Evolutionary conservation across 1,140 invertebrate species (phyloP).

Genomic region (Drosophila rhopaloa): DNA sequence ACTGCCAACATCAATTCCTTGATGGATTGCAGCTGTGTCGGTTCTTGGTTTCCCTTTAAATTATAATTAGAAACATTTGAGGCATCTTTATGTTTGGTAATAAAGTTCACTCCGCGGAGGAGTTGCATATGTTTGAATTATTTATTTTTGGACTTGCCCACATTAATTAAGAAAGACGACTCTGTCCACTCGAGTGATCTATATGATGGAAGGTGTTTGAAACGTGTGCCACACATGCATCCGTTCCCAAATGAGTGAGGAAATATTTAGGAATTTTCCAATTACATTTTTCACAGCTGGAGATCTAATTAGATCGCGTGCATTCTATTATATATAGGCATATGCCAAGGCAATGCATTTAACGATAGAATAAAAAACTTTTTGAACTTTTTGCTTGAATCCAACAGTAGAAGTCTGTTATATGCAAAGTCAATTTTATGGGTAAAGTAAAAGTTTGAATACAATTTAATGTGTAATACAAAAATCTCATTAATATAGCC

Average conservation of each 20-base stretch:
- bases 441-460: too few relatives aligned
- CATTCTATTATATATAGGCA: conserved; percentile 24
- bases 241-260: conserved; percentile 38
- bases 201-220: conserved; percentile 33
- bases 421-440: not conserved
- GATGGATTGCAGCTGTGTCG: conserved; percentile 75
- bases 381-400: not conserved
- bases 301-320: conserved; percentile 57
- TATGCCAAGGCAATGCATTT: conserved; percentile 45
- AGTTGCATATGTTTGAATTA: conserved; percentile 57
- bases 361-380: conserved; percentile 16
- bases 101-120: conserved; percentile 43
- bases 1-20: conserved; percentile 41
- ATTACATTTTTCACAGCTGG: conserved; percentile 55
- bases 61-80: conserved; percentile 73
- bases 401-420: not conserved
- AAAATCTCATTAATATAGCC: too few relatives aligned
- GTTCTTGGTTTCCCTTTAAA: conserved; percentile 44
- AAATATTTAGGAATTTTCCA: conserved; percentile 46
- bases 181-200: conserved; percentile 65
- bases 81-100: conserved; percentile 48
- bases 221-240: conserved; percentile 47
- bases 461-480: too few relatives aligned
- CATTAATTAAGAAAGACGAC: conserved; percentile 67
- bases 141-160: conserved; percentile 41